Percentiles rank a stretch among this genome's conserved stretches.
Conservation (phyloP, 2,797 vertebrate species). For the Manis javanica region DNA sequence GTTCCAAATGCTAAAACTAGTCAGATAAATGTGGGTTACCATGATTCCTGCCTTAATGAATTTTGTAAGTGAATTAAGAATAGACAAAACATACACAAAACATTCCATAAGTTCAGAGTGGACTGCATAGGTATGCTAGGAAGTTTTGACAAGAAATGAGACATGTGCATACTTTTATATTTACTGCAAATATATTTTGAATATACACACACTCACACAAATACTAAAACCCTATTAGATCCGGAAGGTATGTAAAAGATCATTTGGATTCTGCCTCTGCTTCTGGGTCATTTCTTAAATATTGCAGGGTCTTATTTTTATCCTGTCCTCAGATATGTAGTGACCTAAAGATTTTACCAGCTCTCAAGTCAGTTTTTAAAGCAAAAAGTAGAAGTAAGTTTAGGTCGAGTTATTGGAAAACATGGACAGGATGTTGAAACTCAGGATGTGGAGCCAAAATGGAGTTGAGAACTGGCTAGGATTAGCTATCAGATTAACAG, state of each 20-base stretch:
- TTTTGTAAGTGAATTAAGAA: conserved; percentile 37
- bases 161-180: not conserved
- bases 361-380: not conserved
- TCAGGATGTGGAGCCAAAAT: conserved; percentile 26
- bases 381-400: conserved; percentile 13
- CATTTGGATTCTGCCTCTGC: not conserved
- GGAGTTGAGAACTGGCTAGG: not conserved
- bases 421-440: not conserved
- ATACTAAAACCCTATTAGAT: not conserved
- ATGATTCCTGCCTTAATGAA: not conserved
- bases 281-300: not conserved
- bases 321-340: not conserved
- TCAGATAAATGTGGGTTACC: not conserved
- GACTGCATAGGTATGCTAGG: not conserved
- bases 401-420: conserved; percentile 10
- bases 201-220: not conserved
- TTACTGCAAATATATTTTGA: not conserved
- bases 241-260: not conserved
- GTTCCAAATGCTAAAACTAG: not conserved
- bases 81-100: not conserved
- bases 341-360: not conserved
- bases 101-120: not conserved
- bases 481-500: not conserved
- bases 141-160: not conserved
- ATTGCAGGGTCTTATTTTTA: not conserved